phyloP scores from a whole-genome alignment of 1,140 invertebrate genomes.

The Schlechtendalia chinensis region DNA sequence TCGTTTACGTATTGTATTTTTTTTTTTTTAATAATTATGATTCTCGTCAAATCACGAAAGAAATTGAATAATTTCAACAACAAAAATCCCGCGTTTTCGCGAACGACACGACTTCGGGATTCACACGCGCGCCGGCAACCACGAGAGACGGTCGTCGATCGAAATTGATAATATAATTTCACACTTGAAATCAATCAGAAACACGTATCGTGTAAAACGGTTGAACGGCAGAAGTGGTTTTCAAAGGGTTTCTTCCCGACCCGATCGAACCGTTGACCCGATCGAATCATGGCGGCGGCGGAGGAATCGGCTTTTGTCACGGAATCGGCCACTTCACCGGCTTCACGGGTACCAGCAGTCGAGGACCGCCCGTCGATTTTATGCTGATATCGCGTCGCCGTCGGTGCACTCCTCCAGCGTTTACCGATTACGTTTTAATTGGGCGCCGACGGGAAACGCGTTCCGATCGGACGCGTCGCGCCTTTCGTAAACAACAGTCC shows the following conservation, averaged over 20 bases:
- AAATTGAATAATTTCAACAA: too few species aligned
- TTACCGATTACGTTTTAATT: slow-evolving; percentile 39
- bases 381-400: slow-evolving; percentile 17
- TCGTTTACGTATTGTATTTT: too few species aligned
- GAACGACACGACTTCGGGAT: too few species aligned
- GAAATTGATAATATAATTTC: too few species aligned
- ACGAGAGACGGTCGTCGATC: too few species aligned
- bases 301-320: background rate
- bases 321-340: background rate
- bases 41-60: too few species aligned
- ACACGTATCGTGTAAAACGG: too few species aligned
- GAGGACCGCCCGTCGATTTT: background rate
- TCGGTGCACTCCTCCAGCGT: background rate
- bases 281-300: background rate
- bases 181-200: background rate
- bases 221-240: background rate
- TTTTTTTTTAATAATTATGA: too few species aligned
- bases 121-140: too few species aligned
- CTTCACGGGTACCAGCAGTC: background rate
- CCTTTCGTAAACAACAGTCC: too few species aligned
- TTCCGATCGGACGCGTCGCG: slow-evolving; percentile 4
- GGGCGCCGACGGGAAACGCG: background rate
- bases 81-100: too few species aligned
- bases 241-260: background rate
- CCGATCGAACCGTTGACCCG: slow-evolving; percentile 1